Evolutionary conservation across 2,113 vertebrate genomes (phyloP).

Genomic region (Eurypyga helias): DNA sequence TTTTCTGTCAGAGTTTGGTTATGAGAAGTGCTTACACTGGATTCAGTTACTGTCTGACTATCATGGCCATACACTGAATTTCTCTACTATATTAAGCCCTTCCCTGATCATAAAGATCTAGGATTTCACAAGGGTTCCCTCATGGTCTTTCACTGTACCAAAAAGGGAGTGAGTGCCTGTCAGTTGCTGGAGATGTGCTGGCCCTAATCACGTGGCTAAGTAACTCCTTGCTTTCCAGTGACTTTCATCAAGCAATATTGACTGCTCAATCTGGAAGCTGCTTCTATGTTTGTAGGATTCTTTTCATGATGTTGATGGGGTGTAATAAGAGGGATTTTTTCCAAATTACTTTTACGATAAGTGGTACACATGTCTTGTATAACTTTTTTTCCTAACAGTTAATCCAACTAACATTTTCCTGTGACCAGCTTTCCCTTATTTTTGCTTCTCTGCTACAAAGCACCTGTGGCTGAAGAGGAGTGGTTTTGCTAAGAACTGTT

Average conservation of each 20-base stretch:
- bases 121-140: constrained; percentile 35
- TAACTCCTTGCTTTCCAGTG: constrained; percentile 54
- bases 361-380: not conserved
- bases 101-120: constrained; percentile 49
- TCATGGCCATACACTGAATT: constrained; percentile 51
- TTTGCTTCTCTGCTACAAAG: constrained; percentile 61
- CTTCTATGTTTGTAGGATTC: constrained; percentile 45
- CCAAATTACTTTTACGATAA: constrained; percentile 13
- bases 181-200: constrained; percentile 57
- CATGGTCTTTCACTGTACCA: constrained; percentile 37
- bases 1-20: constrained; percentile 58
- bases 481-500: constrained; percentile 38
- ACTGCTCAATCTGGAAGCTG: constrained; percentile 36
- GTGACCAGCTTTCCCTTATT: constrained; percentile 33
- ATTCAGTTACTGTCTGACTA: constrained; percentile 51
- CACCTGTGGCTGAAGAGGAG: constrained; percentile 59
- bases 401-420: constrained; percentile 36
- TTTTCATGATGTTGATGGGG: constrained; percentile 25
- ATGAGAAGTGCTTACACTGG: constrained; percentile 44
- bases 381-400: not conserved
- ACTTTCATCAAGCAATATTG: constrained; percentile 37
- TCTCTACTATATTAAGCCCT: constrained; percentile 31
- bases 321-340: constrained; percentile 19
- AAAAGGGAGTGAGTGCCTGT: constrained; percentile 51
- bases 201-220: constrained; percentile 51